Base-by-base conservation (phyloP, 2,888 invertebrate genomes). In the Carpatolechia fugitivella region DNA sequence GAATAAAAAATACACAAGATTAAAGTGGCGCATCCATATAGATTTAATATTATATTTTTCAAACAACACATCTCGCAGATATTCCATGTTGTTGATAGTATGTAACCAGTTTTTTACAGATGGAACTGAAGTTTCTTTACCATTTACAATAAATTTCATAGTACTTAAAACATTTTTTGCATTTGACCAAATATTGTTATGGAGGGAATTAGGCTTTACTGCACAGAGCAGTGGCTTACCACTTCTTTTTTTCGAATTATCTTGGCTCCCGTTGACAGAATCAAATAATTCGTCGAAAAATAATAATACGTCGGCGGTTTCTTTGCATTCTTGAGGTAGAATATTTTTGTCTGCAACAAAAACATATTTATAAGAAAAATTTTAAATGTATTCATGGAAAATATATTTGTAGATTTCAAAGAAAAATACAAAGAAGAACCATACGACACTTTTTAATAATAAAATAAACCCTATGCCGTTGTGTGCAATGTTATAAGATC, bases 91-190 rank as follows among this genome's bases (percentile, higher is more conserved):
- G 8, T 53, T 14, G 3, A 46, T 20, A 5, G 63, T 65, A 56
- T 54, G 61, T 40, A 58, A 40, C 62, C 64, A 64, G 31, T 62
- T 64, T 13, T 54, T 58, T 33, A 63, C 11, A 11, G 61, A 58
- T 0, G 62, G 63, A 10, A 61, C 60, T 50, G 38, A 30, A 36
- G 47, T 47, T 3, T 41, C 14, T 13, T 40, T 48, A 0, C 2
- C 11, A 1, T 35, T 44, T 54, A 56, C 58, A 3, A 63, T 11
- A 53, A 61, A 64, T 49, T 60, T 60, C 61, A 61, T 63, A 2
- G 50, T 14, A 35, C 48, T 53, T 11, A 59, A 24, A 10, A 44
- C 6, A 40, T 16, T 29, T 54, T 50, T 57, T 8, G 51, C 44
- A 11, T 55, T 35, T 11, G 20, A 11, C 61, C 61, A 61, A 14